Evolutionary conservation across 2,888 invertebrate species (phyloP).

Genomic region (Parochlus steinenii): DNA sequence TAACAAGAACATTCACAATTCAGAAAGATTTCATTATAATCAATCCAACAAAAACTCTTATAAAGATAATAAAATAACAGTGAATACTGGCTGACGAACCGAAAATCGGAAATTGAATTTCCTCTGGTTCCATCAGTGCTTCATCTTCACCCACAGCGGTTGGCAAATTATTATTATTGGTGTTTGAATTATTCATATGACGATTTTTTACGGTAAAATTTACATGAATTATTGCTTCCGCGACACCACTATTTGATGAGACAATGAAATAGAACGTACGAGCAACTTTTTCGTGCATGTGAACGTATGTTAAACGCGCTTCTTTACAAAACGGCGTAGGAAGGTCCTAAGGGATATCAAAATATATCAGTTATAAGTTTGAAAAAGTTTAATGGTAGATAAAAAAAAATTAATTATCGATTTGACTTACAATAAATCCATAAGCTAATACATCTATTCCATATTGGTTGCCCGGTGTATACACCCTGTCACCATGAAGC

Average conservation of each 20-base stretch:
- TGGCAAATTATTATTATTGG: slow-evolving; percentile 11
- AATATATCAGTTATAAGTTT: too few relatives aligned
- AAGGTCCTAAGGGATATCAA: slow-evolving; percentile 21
- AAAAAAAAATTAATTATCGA: background rate
- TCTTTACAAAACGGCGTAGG: slow-evolving; percentile 31
- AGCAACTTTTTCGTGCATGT: slow-evolving; percentile 31
- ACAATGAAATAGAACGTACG: slow-evolving; percentile 31
- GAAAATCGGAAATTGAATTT: slow-evolving; percentile 31
- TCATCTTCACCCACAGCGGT: slow-evolving; percentile 28
- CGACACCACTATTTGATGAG: slow-evolving; percentile 29
- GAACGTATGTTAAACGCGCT: slow-evolving; percentile 30
- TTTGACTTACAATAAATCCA: slow-evolving; percentile 26
- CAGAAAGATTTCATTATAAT: too few relatives aligned
- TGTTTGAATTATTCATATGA: slow-evolving; percentile 18
- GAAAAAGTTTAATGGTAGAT: too few relatives aligned
- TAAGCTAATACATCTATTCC: slow-evolving; percentile 30
- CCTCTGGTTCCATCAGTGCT: slow-evolving; percentile 30
- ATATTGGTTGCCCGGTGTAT: slow-evolving; percentile 31
- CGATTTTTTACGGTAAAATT: slow-evolving; percentile 30
- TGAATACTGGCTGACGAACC: too few relatives aligned
- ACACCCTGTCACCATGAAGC: slow-evolving; percentile 31
- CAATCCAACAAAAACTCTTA: too few relatives aligned
- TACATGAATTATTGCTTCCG: slow-evolving; percentile 28
- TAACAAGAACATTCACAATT: too few relatives aligned
- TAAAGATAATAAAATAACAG: too few relatives aligned